phyloP scores from a whole-genome alignment of 2,113 vertebrate genomes.

The Porphyrio hochstetteri region DNA sequence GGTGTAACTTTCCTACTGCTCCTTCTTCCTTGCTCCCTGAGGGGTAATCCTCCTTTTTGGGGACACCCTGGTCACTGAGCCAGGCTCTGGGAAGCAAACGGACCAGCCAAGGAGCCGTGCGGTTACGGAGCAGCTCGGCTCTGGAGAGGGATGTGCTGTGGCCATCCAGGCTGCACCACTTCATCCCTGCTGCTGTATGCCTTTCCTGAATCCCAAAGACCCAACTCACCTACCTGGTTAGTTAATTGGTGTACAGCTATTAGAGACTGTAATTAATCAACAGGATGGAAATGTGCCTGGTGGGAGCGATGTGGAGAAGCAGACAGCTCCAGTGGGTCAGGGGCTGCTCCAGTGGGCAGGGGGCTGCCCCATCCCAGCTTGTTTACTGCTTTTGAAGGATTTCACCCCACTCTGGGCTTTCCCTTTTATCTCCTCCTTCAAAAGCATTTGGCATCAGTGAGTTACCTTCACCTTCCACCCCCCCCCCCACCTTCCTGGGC shows the following conservation, averaged over 20 bases:
- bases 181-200: neutral
- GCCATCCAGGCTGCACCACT: accelerated
- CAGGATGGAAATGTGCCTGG: neutral
- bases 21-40: neutral
- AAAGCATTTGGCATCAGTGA: accelerated
- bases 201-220: neutral
- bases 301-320: neutral
- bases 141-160: accelerated
- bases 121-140: accelerated
- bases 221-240: neutral
- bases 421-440: neutral
- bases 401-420: neutral
- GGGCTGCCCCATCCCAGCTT: accelerated
- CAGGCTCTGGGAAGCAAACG: neutral
- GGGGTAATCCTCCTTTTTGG: neutral
- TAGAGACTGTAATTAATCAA: neutral
- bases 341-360: too few relatives aligned
- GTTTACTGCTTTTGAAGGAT: accelerated
- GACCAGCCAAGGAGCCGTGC: neutral
- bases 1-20: neutral
- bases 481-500: neutral
- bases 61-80: neutral
- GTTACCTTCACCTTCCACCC: neutral
- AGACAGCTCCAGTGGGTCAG: neutral
- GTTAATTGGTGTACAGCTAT: neutral